Conservation (phyloP, 2,888 invertebrate genomes). For the Apotomis betuletana region DNA sequence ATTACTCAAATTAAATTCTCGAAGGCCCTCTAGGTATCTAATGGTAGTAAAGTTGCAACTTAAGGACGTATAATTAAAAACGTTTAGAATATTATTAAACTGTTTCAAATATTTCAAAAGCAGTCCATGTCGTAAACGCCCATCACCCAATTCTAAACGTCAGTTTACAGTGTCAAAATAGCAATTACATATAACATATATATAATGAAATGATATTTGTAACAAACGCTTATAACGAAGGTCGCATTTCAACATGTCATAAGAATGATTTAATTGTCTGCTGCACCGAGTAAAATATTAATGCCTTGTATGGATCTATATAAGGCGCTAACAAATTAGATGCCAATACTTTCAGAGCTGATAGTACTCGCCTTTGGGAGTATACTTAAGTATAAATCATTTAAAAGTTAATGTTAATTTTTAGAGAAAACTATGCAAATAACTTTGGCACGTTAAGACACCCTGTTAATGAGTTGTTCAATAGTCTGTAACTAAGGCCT, state of each 20-base stretch:
- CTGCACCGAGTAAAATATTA: background rate
- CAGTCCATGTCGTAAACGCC: conserved; percentile 18
- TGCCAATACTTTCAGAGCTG: no score
- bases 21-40: background rate
- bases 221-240: conserved; percentile 21
- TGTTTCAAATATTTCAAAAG: conserved; percentile 26
- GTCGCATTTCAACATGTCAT: conserved; percentile 19
- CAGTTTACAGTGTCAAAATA: conserved; percentile 12
- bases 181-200: conserved; percentile 14
- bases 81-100: conserved; percentile 6
- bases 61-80: background rate
- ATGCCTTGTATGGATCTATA: no score
- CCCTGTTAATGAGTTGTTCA: no score
- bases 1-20: background rate
- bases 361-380: no score
- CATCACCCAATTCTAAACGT: conserved; percentile 11
- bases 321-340: no score
- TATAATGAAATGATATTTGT: conserved; percentile 5
- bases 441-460: no score
- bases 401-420: no score
- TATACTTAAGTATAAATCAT: no score
- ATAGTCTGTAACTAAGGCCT: no score
- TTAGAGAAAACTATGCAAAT: no score
- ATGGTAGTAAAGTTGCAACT: background rate
- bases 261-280: background rate